Conservation (phyloP, 2,888 invertebrate genomes). For the Trypoxylon attenuatum region DNA sequence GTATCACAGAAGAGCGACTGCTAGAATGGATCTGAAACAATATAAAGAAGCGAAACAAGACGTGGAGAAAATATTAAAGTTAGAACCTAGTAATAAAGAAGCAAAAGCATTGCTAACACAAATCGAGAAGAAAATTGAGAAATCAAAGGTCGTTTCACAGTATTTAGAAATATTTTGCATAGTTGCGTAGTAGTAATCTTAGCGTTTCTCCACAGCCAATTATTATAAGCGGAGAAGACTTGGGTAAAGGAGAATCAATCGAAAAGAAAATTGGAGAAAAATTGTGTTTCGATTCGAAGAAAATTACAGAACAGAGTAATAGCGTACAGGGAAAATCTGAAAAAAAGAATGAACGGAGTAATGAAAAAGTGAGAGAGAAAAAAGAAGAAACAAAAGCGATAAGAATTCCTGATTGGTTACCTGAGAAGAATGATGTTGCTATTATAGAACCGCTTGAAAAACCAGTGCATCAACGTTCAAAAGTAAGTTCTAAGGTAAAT, state of each 20-base stretch:
- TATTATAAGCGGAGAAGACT: slow-evolving; percentile 7
- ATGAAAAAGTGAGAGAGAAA: slow-evolving; percentile 8
- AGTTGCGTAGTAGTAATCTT: neutral
- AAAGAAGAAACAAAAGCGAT: slow-evolving; percentile 5
- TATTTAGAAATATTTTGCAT: neutral
- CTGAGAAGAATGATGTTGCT: slow-evolving; percentile 72
- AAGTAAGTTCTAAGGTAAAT: slow-evolving; percentile 76
- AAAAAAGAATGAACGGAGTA: slow-evolving; percentile 5
- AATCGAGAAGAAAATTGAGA: slow-evolving; percentile 77
- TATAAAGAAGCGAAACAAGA: slow-evolving; percentile 84
- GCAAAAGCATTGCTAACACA: slow-evolving; percentile 79
- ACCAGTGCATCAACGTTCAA: slow-evolving; percentile 80
- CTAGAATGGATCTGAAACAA: slow-evolving; percentile 83
- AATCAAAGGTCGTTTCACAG: slow-evolving; percentile 71
- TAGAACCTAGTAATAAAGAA: slow-evolving; percentile 88
- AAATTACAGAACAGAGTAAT: slow-evolving; percentile 4
- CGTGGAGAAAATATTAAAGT: slow-evolving; percentile 80
- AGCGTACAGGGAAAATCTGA: slow-evolving; percentile 15
- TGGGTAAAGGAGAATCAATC: slow-evolving; percentile 7
- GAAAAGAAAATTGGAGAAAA: slow-evolving; percentile 54
- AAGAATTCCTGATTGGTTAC: slow-evolving; percentile 73
- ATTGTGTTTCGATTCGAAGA: slow-evolving; percentile 16
- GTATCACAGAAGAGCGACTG: slow-evolving; percentile 86
- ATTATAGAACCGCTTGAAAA: slow-evolving; percentile 77
- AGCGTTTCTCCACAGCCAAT: slow-evolving; percentile 17